A percentile compares a stretch with the other conserved stretches of the same genome.
phyloP scores from a whole-genome alignment of 2,113 vertebrate species.

The Eira barbara region DNA sequence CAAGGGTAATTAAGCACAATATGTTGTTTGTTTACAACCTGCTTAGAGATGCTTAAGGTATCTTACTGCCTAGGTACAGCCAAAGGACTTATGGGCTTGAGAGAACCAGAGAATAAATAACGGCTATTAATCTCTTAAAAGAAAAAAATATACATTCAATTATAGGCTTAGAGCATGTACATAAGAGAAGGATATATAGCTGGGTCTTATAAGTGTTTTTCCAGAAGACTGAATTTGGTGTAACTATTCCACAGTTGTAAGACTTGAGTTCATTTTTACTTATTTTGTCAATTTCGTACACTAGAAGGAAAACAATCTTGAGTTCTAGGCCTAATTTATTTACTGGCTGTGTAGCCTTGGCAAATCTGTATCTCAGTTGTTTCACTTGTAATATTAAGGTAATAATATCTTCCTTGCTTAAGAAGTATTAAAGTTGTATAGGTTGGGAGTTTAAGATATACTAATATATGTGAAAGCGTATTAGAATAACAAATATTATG shows the following conservation, averaged over 20 bases:
- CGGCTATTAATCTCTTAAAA: neutral
- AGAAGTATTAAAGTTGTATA: neutral
- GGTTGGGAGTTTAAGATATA: neutral
- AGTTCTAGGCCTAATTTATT: neutral
- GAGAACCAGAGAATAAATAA: neutral
- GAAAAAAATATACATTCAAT: neutral
- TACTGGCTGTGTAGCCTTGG: neutral
- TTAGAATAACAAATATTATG: neutral
- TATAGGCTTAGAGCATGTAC: neutral
- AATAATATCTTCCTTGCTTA: neutral
- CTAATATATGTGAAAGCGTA: neutral
- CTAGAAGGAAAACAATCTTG: neutral
- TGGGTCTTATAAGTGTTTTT: neutral
- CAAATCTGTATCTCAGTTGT: neutral
- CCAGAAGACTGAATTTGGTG: neutral
- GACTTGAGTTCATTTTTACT: neutral
- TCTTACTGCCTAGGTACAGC: neutral
- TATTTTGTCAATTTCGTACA: neutral
- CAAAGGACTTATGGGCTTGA: neutral
- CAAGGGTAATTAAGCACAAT: neutral
- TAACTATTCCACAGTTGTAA: neutral
- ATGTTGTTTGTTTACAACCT: neutral
- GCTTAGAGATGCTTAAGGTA: neutral
- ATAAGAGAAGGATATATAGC: neutral
- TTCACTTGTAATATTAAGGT: neutral